phyloP scores from a whole-genome alignment of 2,113 vertebrate genomes.

The Platycercus adscitus region DNA sequence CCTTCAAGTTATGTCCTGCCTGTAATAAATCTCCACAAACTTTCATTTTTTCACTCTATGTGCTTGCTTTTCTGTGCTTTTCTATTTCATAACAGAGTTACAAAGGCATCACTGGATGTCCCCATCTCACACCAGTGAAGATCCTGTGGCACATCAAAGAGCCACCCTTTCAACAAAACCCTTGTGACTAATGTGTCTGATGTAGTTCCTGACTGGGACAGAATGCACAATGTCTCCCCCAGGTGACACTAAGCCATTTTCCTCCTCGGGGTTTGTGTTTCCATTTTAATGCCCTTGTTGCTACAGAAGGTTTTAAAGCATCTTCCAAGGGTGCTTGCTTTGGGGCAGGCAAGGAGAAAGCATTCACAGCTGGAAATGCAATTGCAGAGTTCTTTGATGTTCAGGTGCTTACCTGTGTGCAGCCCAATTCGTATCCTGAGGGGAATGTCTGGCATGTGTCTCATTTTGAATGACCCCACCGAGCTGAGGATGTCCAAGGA shows the following conservation, averaged over 20 bases:
- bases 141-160: not conserved
- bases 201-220: not conserved
- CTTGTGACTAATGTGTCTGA: not conserved
- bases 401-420: constrained; percentile 85
- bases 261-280: not conserved
- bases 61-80: not conserved
- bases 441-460: constrained; percentile 90
- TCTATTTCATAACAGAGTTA: not conserved
- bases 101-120: not conserved
- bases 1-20: not conserved
- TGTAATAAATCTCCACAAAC: not conserved
- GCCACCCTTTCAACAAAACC: not conserved
- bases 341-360: not conserved
- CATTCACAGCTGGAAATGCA: not conserved
- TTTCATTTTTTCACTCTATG: not conserved
- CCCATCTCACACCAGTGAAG: not conserved
- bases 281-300: not conserved
- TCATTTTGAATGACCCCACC: constrained; percentile 88
- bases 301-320: not conserved
- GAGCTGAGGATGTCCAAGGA: constrained; percentile 93
- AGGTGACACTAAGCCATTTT: not conserved
- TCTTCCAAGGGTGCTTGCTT: not conserved
- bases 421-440: constrained; percentile 90
- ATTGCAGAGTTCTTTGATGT: not conserved
- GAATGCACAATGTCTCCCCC: not conserved